phyloP scores from a whole-genome alignment of 2,797 vertebrate species.

The Borostomias antarcticus region DNA sequence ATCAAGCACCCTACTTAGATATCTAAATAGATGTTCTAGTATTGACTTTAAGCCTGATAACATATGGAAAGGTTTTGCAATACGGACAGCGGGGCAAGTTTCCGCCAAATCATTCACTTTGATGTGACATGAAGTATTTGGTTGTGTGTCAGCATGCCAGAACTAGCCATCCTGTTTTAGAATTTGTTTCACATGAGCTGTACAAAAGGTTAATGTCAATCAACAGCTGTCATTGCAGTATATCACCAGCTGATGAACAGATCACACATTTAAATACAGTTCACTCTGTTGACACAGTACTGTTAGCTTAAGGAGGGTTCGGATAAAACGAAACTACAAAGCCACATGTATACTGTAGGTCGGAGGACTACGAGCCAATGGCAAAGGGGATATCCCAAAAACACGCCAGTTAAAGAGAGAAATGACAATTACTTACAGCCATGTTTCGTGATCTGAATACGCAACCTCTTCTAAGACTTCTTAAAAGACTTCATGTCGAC shows the following conservation, averaged over 20 bases:
- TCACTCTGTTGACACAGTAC: conserved; percentile 54
- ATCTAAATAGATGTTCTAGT: neutral
- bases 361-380: conserved; percentile 63
- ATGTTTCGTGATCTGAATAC: conserved; percentile 6
- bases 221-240: conserved; percentile 61
- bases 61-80: conserved; percentile 28
- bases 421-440: neutral
- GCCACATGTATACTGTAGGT: conserved; percentile 65
- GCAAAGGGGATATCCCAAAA: conserved; percentile 66
- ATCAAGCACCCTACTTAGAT: conserved; percentile 4
- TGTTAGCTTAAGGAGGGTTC: conserved; percentile 54
- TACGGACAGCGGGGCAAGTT: neutral
- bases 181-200: conserved; percentile 56
- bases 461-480: neutral
- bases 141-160: conserved; percentile 60
- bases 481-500: neutral
- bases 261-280: neutral
- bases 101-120: conserved; percentile 61
- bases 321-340: conserved; percentile 59
- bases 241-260: neutral
- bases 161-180: conserved; percentile 58
- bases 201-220: conserved; percentile 69
- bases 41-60: conserved; percentile 39
- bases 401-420: conserved; percentile 56
- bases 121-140: conserved; percentile 39